Evolutionary conservation across 2,797 vertebrate genomes (phyloP).

Genomic region (Hypotaenidia philippensis): DNA sequence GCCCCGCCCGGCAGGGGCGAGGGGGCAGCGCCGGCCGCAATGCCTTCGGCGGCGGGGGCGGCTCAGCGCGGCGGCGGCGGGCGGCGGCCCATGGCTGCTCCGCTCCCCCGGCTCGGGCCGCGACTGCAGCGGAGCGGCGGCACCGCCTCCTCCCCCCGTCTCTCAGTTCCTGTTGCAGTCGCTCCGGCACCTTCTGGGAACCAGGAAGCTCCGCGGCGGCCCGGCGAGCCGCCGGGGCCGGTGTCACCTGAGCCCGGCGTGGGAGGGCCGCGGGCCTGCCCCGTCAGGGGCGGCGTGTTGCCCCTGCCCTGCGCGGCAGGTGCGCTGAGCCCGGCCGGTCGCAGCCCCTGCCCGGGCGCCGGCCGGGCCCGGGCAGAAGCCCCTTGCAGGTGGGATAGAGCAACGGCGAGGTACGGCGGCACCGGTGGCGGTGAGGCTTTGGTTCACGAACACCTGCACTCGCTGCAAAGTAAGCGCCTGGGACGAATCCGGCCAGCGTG

Average conservation of each 20-base stretch:
- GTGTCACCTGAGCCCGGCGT: constrained; percentile 14
- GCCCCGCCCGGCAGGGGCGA: neutral
- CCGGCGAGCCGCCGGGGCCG: neutral
- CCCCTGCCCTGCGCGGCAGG: neutral
- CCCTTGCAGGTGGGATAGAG: neutral
- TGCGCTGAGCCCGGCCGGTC: neutral
- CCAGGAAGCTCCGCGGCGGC: constrained; percentile 59
- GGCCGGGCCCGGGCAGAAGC: too few relatives aligned
- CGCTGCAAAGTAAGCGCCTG: rapidly evolving
- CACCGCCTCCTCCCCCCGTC: constrained; percentile 43
- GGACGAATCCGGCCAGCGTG: rapidly evolving
- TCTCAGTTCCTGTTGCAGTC: constrained; percentile 67
- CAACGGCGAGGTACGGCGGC: rapidly evolving
- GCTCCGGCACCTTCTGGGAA: constrained; percentile 65
- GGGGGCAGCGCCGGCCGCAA: neutral
- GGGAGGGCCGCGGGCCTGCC: neutral
- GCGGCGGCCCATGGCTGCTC: constrained; percentile 42
- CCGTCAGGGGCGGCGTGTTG: neutral
- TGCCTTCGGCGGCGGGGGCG: neutral
- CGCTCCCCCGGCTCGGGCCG: constrained; percentile 54
- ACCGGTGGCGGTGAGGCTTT: rapidly evolving
- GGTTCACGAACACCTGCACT: neutral
- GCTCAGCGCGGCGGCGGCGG: neutral
- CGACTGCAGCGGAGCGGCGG: constrained; percentile 53
- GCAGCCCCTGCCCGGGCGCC: neutral